These are phyloP conservation scores for Propithecus deckenii DNA, from an alignment of 2,797 vertebrate genomes.

Conservation along the genomic window DNA sequence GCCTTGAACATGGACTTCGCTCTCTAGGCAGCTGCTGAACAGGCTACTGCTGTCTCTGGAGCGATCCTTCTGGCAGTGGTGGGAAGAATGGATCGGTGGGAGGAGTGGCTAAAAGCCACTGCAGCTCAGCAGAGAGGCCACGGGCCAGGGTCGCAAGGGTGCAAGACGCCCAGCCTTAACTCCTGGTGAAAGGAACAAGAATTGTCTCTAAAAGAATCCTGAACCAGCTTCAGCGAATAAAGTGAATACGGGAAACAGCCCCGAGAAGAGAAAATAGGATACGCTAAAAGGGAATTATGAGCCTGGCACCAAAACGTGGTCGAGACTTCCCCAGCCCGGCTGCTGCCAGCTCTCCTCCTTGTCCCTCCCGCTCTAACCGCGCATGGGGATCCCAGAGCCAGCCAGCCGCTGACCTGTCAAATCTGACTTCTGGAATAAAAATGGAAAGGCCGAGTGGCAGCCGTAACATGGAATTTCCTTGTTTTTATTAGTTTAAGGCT, in stretches of 20 bases:
- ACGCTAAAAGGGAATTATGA: constrained; percentile 42
- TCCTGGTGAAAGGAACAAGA: background rate
- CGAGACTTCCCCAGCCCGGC: constrained; percentile 9
- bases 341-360: background rate
- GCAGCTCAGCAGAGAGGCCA: background rate
- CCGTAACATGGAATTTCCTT: constrained; percentile 74
- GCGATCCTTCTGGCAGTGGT: background rate
- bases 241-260: constrained; percentile 45
- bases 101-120: background rate
- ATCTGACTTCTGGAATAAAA: constrained; percentile 61
- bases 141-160: accelerated
- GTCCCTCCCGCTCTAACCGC: background rate
- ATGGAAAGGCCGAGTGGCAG: constrained; percentile 69
- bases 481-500: constrained; percentile 77
- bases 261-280: constrained; percentile 59
- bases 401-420: constrained; percentile 52
- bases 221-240: constrained; percentile 37
- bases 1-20: background rate
- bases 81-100: background rate
- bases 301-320: background rate
- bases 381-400: constrained; percentile 38
- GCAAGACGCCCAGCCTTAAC: background rate
- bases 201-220: background rate
- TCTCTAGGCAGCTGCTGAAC: background rate
- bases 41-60: background rate